A percentile compares a stretch with the other conserved stretches of the same genome.
phyloP scores from a whole-genome alignment of 2,113 vertebrate species.

The Callorhinus ursinus region DNA sequence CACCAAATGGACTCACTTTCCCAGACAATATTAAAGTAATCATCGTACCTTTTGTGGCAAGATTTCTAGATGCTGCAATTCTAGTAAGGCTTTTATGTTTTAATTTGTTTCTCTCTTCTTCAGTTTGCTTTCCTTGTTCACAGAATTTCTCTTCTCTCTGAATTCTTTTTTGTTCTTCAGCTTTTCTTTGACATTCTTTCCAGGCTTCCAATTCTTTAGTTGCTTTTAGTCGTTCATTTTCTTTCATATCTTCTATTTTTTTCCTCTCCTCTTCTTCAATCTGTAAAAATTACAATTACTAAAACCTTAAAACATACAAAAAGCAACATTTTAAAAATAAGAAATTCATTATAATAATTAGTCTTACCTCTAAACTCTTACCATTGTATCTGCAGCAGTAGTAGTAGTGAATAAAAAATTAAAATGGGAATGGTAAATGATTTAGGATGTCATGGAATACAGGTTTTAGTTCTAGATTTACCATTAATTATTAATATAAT shows the following conservation, averaged over 20 bases:
- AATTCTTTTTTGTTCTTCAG: slow-evolving; percentile 75
- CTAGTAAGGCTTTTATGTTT: slow-evolving; percentile 25
- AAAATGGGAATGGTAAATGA: background rate
- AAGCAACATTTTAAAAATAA: slow-evolving; percentile 11
- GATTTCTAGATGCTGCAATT: slow-evolving; percentile 43
- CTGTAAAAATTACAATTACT: slow-evolving; percentile 83
- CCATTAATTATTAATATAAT: background rate
- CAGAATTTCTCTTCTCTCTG: slow-evolving; percentile 35
- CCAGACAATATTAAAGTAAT: background rate
- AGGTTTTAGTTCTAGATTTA: background rate
- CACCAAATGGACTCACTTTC: background rate
- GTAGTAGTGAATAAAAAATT: background rate
- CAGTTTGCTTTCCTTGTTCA: slow-evolving; percentile 61
- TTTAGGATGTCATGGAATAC: background rate
- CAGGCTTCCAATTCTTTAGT: slow-evolving; percentile 90
- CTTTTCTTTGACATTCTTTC: slow-evolving; percentile 85
- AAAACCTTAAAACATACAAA: slow-evolving; percentile 24
- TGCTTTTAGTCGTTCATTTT: slow-evolving; percentile 88
- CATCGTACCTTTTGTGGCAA: slow-evolving; percentile 78
- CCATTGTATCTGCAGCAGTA: background rate
- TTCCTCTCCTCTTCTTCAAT: slow-evolving; percentile 92
- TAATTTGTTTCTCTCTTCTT: slow-evolving; percentile 68
- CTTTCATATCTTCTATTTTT: slow-evolving; percentile 91
- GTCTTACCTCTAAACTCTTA: slow-evolving; percentile 22
- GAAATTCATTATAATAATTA: background rate